Evolutionary conservation across 2,888 invertebrate species (phyloP).

Genomic region (Himalopsyche kuldschensis): DNA sequence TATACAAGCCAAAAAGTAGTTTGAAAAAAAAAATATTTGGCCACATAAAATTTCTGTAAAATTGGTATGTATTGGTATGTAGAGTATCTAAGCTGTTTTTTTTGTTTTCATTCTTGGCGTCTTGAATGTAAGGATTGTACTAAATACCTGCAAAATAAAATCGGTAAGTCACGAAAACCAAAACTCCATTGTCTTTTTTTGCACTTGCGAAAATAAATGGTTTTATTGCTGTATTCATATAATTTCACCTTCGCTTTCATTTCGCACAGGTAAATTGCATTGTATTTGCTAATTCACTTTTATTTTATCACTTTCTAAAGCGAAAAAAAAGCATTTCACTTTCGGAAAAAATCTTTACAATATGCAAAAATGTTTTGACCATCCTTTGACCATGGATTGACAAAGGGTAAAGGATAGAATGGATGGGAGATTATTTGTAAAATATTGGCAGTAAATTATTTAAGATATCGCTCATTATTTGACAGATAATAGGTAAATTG

Average conservation of each 20-base stretch:
- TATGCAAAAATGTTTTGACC: constrained; percentile 7
- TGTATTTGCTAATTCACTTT: not conserved
- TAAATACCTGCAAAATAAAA: too few relatives aligned
- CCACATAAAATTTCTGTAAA: too few relatives aligned
- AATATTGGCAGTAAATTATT: not conserved
- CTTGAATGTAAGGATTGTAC: too few relatives aligned
- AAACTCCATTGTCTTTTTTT: not conserved
- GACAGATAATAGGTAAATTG: not conserved
- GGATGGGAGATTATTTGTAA: not conserved
- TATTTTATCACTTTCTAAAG: not conserved
- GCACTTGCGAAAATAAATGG: constrained; percentile 10
- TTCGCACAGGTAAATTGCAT: constrained; percentile 2
- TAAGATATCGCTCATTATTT: not conserved
- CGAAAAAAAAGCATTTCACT: not conserved
- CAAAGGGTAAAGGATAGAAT: constrained; percentile 5
- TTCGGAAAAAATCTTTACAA: constrained; percentile 1
- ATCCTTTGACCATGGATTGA: constrained; percentile 12
- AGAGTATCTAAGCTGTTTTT: too few relatives aligned
- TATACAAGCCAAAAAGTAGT: too few relatives aligned
- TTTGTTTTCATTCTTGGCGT: too few relatives aligned
- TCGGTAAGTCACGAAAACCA: not conserved
- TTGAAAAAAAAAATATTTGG: too few relatives aligned
- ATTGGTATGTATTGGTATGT: too few relatives aligned
- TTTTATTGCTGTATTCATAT: constrained; percentile 8
- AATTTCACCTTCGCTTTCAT: constrained; percentile 12